Evolutionary conservation across 2,113 vertebrate species (phyloP).

Genomic region (Campylomormyrus tamandua): DNA sequence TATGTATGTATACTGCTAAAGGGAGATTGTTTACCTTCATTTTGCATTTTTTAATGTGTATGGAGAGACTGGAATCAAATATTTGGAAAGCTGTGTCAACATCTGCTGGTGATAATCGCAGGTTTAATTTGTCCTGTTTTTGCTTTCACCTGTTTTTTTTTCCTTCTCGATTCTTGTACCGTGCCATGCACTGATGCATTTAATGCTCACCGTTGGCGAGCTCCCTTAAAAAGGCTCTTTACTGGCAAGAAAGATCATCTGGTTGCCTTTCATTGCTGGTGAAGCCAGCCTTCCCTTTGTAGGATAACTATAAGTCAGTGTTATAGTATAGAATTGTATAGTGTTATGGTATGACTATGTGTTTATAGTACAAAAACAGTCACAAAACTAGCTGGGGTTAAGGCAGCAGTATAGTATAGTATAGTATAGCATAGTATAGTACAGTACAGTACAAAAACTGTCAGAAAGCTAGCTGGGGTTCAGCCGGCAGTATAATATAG

Average conservation of each 20-base stretch:
- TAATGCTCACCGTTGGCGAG: not conserved
- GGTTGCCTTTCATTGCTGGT: not conserved
- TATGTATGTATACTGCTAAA: not conserved
- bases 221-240: not conserved
- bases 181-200: no score
- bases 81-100: slow-evolving; percentile 6
- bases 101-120: not conserved
- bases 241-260: not conserved
- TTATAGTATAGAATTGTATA: not conserved
- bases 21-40: not conserved
- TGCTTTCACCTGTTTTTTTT: not conserved
- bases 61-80: not conserved
- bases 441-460: no score
- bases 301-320: not conserved
- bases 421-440: not conserved
- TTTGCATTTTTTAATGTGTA: slow-evolving; percentile 5
- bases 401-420: not conserved
- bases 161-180: not conserved
- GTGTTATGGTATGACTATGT: not conserved
- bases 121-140: not conserved
- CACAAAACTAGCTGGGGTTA: not conserved
- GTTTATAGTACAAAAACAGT: not conserved
- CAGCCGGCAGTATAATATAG: no score
- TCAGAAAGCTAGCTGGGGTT: no score
- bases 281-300: not conserved